These are phyloP conservation scores for Phaethornis superciliosus DNA, from an alignment of 2,113 vertebrate species.

Conservation along the genomic window DNA sequence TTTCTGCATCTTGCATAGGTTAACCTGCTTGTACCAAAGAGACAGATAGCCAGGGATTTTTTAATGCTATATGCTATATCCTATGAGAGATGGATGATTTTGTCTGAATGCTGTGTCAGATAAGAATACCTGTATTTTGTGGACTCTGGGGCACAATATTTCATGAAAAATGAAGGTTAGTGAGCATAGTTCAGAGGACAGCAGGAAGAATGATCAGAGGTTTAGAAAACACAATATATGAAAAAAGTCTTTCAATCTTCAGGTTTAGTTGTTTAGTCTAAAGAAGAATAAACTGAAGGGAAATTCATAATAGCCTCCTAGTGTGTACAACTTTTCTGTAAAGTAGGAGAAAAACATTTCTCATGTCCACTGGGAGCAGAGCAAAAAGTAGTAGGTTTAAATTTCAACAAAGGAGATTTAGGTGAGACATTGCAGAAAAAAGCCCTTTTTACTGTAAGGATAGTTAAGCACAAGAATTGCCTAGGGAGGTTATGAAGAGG, in stretches of 20 bases:
- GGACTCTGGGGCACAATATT: neutral
- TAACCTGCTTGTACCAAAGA: neutral
- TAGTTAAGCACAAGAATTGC: slow-evolving; percentile 69
- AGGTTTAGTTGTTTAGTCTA: slow-evolving; percentile 45
- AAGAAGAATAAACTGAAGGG: neutral
- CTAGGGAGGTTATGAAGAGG: slow-evolving; percentile 68
- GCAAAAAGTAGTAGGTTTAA: slow-evolving; percentile 55
- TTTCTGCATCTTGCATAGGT: neutral
- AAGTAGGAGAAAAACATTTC: slow-evolving; percentile 52
- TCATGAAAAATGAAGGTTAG: neutral
- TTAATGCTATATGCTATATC: neutral
- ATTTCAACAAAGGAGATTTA: slow-evolving; percentile 66
- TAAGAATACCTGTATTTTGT: slow-evolving; percentile 6
- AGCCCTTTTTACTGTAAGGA: slow-evolving; percentile 60
- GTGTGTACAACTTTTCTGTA: slow-evolving; percentile 22
- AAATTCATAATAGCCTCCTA: slow-evolving; percentile 39
- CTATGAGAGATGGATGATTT: neutral
- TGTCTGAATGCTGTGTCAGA: neutral
- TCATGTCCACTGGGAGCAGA: slow-evolving; percentile 48
- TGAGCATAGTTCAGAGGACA: slow-evolving; percentile 3
- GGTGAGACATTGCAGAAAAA: slow-evolving; percentile 63
- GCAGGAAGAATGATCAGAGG: slow-evolving; percentile 18
- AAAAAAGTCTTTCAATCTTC: slow-evolving; percentile 45
- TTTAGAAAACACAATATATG: neutral
- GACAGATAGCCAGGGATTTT: neutral